A percentile compares a stretch with the other conserved stretches of the same genome.
Evolutionary conservation across 1,140 invertebrate genomes (phyloP).

Genomic region (Piezodorus guildinii): DNA sequence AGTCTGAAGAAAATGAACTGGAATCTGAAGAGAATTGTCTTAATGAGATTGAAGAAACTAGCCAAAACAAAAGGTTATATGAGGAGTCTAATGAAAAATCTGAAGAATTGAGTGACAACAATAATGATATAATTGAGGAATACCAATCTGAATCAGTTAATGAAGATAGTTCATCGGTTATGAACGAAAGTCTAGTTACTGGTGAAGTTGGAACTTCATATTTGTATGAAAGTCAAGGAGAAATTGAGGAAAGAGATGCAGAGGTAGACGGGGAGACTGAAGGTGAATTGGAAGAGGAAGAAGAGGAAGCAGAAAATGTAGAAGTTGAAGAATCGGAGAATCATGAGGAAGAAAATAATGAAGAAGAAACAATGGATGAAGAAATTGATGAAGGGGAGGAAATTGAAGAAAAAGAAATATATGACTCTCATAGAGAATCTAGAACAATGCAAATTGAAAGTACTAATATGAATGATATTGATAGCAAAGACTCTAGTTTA

Average conservation of each 20-base stretch:
- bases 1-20: background rate
- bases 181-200: background rate
- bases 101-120: background rate
- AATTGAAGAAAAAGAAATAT: background rate
- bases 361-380: too few species aligned
- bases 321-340: too few species aligned
- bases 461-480: background rate
- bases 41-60: background rate
- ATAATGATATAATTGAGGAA: constrained; percentile 6
- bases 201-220: background rate
- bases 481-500: background rate
- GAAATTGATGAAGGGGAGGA: background rate
- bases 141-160: background rate
- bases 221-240: background rate
- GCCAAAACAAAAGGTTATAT: background rate
- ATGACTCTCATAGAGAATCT: background rate
- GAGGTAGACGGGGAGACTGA: background rate
- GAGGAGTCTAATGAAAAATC: background rate
- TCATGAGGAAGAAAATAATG: too few species aligned
- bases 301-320: background rate
- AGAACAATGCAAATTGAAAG: background rate
- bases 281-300: background rate
- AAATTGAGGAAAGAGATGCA: background rate
- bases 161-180: background rate
- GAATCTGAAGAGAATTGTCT: background rate